These are phyloP conservation scores for Sciurus carolinensis DNA, from an alignment of 2,797 vertebrate genomes.

Conservation along the genomic window DNA sequence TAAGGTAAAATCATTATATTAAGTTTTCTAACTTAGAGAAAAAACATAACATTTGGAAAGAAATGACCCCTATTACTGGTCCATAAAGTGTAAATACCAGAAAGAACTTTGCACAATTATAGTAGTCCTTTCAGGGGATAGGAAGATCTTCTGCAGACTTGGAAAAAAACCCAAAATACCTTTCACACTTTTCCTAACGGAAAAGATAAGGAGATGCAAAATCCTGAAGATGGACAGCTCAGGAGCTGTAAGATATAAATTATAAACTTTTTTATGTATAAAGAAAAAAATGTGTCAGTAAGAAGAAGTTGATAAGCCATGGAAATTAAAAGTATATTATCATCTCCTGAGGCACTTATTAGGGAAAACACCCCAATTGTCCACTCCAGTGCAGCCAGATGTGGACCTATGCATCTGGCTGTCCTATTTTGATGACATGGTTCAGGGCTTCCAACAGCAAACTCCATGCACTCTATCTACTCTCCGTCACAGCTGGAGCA, in stretches of 20 bases:
- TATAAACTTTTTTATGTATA: neutral
- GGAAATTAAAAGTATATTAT: neutral
- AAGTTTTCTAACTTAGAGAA: slow-evolving; percentile 18
- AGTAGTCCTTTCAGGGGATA: neutral
- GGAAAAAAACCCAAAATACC: neutral
- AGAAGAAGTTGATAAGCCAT: neutral
- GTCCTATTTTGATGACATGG: neutral
- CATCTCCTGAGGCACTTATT: neutral
- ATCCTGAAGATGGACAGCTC: neutral
- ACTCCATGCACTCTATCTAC: neutral
- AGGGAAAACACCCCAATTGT: neutral
- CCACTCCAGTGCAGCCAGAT: neutral
- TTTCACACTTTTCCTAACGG: neutral
- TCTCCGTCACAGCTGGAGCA: neutral
- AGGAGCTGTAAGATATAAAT: neutral
- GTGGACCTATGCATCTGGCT: too few species aligned
- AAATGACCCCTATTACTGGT: slow-evolving; percentile 26
- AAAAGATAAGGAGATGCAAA: neutral
- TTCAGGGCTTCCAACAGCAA: neutral
- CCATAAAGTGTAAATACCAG: slow-evolving; percentile 14
- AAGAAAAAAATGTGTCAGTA: neutral
- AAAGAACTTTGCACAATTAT: neutral
- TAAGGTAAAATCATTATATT: slow-evolving; percentile 14
- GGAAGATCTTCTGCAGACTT: neutral
- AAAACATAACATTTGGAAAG: slow-evolving; percentile 1